phyloP scores from a whole-genome alignment of 2,888 invertebrate species.

The Agonopterix arenella region DNA sequence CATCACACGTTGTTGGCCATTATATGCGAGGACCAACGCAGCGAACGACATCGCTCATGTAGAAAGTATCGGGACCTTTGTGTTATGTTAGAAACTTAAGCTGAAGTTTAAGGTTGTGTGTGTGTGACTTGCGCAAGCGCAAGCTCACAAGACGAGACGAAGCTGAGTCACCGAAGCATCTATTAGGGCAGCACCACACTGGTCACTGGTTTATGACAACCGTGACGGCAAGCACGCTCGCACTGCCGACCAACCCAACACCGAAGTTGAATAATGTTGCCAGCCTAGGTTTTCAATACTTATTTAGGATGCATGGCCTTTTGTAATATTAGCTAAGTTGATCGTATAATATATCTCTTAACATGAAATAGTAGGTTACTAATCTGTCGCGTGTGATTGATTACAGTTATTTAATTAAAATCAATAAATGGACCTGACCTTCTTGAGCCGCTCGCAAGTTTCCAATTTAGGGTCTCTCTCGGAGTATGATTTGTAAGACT shows the following conservation, averaged over 20 bases:
- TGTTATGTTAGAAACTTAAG: slow-evolving; percentile 12
- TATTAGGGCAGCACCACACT: slow-evolving; percentile 38
- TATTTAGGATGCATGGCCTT: too few relatives aligned
- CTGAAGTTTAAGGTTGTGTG: slow-evolving; percentile 15
- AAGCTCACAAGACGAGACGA: slow-evolving; percentile 39
- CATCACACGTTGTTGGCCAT: neutral
- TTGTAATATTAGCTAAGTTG: too few relatives aligned
- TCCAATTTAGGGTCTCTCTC: slow-evolving; percentile 2
- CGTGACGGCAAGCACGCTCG: too few relatives aligned
- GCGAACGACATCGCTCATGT: too few relatives aligned
- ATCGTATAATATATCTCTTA: too few relatives aligned
- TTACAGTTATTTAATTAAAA: slow-evolving; percentile 3
- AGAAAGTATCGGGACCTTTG: too few relatives aligned
- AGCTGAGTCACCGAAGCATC: slow-evolving; percentile 53
- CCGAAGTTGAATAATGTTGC: neutral
- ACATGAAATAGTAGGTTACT: slow-evolving; percentile 4
- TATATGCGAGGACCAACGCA: too few relatives aligned
- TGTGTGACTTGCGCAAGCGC: slow-evolving; percentile 46
- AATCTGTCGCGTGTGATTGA: slow-evolving; percentile 9
- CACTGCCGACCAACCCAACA: too few relatives aligned
- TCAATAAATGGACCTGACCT: slow-evolving; percentile 8
- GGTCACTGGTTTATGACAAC: slow-evolving; percentile 6
- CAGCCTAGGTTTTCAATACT: neutral
- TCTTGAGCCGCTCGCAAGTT: slow-evolving; percentile 5
- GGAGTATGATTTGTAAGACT: slow-evolving; percentile 6